Evolutionary conservation across 2,113 vertebrate genomes (phyloP).

Genomic region (Atlantisia rogersi): DNA sequence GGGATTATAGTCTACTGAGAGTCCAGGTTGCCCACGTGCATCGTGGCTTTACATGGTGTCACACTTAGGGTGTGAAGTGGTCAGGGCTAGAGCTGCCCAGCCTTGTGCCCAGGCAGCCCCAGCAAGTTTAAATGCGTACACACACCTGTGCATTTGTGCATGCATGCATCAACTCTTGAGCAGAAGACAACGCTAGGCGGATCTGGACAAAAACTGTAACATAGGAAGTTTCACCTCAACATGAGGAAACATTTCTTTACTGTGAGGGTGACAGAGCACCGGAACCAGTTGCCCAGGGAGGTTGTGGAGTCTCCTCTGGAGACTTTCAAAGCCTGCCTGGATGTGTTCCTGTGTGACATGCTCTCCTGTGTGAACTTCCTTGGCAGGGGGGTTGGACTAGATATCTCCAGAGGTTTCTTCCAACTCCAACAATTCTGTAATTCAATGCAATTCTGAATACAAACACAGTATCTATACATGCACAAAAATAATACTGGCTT

Average conservation of each 20-base stretch:
- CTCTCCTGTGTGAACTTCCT: no score
- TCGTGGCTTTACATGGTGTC: background rate
- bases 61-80: background rate
- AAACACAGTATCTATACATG: background rate
- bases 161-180: accelerated
- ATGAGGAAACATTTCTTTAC: no score
- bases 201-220: no score
- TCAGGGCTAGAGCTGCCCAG: background rate
- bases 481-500: background rate
- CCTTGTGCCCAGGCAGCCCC: background rate
- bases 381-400: no score
- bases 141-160: background rate
- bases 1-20: background rate
- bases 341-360: no score
- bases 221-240: no score
- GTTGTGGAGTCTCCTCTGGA: no score
- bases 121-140: background rate
- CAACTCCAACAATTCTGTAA: no score
- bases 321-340: no score
- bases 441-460: background rate
- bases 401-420: no score
- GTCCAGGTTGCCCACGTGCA: background rate
- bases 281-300: no score
- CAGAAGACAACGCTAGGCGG: background rate
- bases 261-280: no score